phyloP scores from a whole-genome alignment of 2,113 vertebrate species.

The Zosterops japonicus region DNA sequence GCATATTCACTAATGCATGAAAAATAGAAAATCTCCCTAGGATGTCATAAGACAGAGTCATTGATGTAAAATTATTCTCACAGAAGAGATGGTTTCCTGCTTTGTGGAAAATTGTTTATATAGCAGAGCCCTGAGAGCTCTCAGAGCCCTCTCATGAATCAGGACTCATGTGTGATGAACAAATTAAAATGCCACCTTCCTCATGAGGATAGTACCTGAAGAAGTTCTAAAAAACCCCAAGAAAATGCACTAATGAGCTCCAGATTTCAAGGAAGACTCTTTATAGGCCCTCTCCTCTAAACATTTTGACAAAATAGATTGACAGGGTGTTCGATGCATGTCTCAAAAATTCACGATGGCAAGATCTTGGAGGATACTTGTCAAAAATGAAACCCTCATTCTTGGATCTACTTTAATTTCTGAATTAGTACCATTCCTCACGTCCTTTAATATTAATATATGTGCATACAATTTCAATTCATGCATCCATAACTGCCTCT shows the following conservation, averaged over 20 bases:
- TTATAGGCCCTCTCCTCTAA: not conserved
- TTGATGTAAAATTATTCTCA: not conserved
- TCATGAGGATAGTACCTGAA: not conserved
- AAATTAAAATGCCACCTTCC: not conserved
- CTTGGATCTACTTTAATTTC: not conserved
- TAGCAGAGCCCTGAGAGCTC: not conserved
- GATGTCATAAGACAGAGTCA: not conserved
- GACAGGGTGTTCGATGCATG: not conserved
- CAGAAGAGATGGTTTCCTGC: not conserved
- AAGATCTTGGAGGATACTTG: not conserved
- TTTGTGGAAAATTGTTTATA: not conserved
- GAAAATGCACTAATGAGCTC: not conserved
- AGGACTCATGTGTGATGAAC: not conserved
- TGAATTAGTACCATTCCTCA: not conserved
- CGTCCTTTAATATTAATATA: not conserved
- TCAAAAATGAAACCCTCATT: not conserved
- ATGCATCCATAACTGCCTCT: not conserved
- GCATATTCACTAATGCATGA: not conserved
- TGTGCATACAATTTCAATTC: not conserved
- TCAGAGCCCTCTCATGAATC: not conserved
- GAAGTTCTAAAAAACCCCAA: not conserved
- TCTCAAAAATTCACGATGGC: not conserved
- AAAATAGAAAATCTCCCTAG: not conserved
- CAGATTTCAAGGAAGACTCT: not conserved
- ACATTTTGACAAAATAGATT: not conserved